phyloP scores from a whole-genome alignment of 2,797 vertebrate genomes.

The Gymnothorax reevesii region DNA sequence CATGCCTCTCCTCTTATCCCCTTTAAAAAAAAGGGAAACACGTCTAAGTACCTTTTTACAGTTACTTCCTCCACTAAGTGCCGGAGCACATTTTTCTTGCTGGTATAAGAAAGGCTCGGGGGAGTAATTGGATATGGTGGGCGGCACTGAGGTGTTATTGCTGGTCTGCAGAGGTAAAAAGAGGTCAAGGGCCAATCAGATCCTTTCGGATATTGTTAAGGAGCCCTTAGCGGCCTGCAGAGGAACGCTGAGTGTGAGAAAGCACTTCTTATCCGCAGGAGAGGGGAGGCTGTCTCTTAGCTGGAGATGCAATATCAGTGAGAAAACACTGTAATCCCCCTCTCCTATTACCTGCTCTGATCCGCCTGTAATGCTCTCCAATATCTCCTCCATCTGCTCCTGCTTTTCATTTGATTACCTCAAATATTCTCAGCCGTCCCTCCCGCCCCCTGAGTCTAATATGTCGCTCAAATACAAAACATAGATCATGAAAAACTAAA shows the following conservation, averaged over 20 bases:
- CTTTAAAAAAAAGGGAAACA: background rate
- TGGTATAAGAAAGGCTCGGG: background rate
- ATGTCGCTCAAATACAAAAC: background rate
- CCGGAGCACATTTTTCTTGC: background rate
- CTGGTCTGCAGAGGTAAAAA: background rate
- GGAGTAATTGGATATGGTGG: background rate
- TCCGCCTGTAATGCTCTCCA: background rate
- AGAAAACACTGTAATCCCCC: conserved; percentile 23
- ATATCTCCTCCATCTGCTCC: background rate
- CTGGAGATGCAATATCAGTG: background rate
- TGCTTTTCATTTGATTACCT: background rate
- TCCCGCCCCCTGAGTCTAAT: background rate
- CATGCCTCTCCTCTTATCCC: background rate
- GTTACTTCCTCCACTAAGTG: background rate
- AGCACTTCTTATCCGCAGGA: background rate
- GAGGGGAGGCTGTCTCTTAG: background rate
- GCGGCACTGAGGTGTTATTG: background rate
- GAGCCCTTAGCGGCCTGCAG: background rate
- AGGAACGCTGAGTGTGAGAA: conserved; percentile 5
- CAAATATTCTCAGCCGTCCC: background rate
- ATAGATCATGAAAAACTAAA: background rate
- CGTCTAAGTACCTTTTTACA: background rate
- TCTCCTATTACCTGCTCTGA: conserved; percentile 9
- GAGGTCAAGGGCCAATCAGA: background rate
- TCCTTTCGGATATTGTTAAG: background rate